Percentiles rank a stretch among this genome's conserved stretches.
phyloP scores from a whole-genome alignment of 1,140 invertebrate species.

The Mercenaria mercenaria region DNA sequence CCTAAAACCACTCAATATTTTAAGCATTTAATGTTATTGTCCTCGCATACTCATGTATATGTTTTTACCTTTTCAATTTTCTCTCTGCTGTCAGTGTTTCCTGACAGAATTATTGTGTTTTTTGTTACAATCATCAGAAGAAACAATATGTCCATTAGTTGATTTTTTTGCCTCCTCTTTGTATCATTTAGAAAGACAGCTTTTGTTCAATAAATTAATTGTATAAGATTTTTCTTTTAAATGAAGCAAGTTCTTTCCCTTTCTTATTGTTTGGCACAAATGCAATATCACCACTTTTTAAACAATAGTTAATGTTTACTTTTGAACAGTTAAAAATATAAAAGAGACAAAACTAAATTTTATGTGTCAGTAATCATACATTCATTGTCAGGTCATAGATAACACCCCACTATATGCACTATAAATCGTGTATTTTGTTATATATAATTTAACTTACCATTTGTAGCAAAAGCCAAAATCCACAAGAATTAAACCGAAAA shows the following conservation, averaged over 20 bases:
- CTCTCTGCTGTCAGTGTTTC: background rate
- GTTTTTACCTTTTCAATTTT: background rate
- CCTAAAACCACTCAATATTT: background rate
- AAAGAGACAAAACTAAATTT: no score
- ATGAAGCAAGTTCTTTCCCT: no score
- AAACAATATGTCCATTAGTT: background rate
- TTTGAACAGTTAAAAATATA: no score
- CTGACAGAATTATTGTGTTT: background rate
- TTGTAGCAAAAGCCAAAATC: conserved; percentile 26
- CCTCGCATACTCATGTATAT: background rate
- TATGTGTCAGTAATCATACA: background rate
- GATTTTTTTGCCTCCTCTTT: background rate
- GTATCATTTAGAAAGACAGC: no score
- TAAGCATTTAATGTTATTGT: background rate
- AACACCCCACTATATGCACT: background rate
- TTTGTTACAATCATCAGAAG: background rate
- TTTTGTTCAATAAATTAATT: background rate
- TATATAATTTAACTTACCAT: background rate
- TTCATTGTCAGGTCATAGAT: background rate
- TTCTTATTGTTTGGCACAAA: no score
- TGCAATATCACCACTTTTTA: no score
- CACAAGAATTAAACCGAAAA: conserved; percentile 20
- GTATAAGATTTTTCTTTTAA: background rate
- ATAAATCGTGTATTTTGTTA: background rate
- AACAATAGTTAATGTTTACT: no score